These are phyloP conservation scores for Unio delphinus DNA, from an alignment of 2,888 invertebrate species.

Conservation along the genomic window DNA sequence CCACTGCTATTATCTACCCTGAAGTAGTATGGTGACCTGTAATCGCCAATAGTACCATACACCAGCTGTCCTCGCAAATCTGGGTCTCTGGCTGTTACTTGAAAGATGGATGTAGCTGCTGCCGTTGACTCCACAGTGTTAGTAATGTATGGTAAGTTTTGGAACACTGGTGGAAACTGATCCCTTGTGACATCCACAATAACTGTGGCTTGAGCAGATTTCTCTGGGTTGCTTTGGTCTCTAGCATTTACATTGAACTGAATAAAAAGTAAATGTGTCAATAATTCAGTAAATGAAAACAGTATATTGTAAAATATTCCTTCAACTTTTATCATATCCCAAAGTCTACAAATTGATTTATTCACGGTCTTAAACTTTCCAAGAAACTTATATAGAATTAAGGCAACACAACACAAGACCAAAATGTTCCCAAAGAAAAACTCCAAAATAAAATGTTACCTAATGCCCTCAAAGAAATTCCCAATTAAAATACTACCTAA, in stretches of 20 bases:
- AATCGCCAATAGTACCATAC: conserved; percentile 47
- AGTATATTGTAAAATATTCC: too few species aligned
- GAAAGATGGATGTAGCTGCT: conserved; percentile 30
- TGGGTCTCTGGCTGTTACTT: conserved; percentile 46
- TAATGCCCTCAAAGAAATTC: too few species aligned
- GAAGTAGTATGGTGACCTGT: conserved; percentile 61
- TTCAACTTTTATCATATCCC: too few species aligned
- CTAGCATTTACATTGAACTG: conserved; percentile 43
- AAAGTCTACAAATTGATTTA: too few species aligned
- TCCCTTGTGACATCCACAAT: conserved; percentile 36
- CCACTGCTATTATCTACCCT: conserved; percentile 41
- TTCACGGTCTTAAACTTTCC: too few species aligned
- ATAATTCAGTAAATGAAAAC: neutral
- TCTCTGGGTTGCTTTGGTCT: conserved; percentile 51
- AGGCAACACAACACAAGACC: too few species aligned
- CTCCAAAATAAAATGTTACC: too few species aligned
- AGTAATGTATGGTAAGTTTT: conserved; percentile 38
- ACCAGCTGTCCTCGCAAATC: conserved; percentile 45
- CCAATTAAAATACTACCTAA: too few species aligned
- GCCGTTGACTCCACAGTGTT: conserved; percentile 32
- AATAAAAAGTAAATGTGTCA: conserved; percentile 4
- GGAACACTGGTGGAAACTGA: conserved; percentile 37
- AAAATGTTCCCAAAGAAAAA: too few species aligned
- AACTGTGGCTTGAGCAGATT: conserved; percentile 27
- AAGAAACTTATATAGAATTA: too few species aligned